Percentiles rank a stretch among this genome's conserved stretches.
These are phyloP conservation scores for Pavo muticus DNA, from an alignment of 2,113 vertebrate genomes.

Conservation along the genomic window DNA sequence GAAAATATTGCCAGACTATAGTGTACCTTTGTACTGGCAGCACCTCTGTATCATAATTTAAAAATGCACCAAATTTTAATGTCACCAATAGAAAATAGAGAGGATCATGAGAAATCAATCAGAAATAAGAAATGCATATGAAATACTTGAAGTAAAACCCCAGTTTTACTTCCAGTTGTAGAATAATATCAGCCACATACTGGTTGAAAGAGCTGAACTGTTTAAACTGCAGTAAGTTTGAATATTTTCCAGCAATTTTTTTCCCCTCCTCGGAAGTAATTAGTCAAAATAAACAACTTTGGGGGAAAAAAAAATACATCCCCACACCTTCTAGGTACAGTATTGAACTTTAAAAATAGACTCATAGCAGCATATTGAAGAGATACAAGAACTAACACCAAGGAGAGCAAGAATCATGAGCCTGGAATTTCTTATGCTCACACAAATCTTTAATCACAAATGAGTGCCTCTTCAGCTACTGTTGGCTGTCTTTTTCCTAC, in stretches of 20 bases:
- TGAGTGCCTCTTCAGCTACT: neutral
- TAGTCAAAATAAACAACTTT: neutral
- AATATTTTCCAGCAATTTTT: neutral
- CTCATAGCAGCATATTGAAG: neutral
- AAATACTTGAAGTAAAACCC: neutral
- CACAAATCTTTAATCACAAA: neutral
- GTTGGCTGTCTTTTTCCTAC: neutral
- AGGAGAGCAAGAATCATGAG: neutral
- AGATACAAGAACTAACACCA: neutral
- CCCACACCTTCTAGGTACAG: neutral
- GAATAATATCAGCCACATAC: neutral
- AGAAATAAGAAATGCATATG: neutral
- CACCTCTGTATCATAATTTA: neutral
- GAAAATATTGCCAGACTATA: neutral
- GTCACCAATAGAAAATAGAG: neutral
- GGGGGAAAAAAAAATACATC: fast-evolving
- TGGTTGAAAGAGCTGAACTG: neutral
- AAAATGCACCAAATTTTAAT: neutral
- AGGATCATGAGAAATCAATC: neutral
- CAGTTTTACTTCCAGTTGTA: no score
- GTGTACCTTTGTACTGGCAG: fast-evolving
- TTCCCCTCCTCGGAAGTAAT: neutral
- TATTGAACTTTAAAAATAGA: neutral
- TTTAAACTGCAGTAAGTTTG: neutral
- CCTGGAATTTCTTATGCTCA: neutral